phyloP scores from a whole-genome alignment of 2,888 invertebrate species.

The Plemyria rubiginata region DNA sequence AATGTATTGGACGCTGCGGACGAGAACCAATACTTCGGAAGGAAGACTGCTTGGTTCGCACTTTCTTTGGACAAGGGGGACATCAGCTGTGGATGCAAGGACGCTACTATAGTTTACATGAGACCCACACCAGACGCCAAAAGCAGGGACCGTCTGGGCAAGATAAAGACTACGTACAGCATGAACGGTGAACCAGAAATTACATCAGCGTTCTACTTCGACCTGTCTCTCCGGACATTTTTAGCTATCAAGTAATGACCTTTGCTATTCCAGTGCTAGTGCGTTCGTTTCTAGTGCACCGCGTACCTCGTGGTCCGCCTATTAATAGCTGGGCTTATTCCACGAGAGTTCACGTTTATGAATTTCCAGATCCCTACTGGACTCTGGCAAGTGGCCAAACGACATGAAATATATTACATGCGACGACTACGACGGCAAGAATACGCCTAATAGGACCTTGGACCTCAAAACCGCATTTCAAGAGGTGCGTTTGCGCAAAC shows the following conservation, averaged over 20 bases:
- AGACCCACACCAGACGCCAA: slow-evolving; percentile 89
- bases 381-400: slow-evolving; percentile 89
- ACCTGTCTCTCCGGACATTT: slow-evolving; percentile 90
- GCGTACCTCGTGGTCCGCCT: slow-evolving; percentile 63
- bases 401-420: slow-evolving; percentile 90
- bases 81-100: slow-evolving; percentile 89
- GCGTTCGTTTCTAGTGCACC: slow-evolving; percentile 60
- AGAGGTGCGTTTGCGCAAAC: slow-evolving; percentile 78
- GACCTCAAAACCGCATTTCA: slow-evolving; percentile 88
- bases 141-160: slow-evolving; percentile 88
- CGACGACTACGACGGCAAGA: slow-evolving; percentile 91
- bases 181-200: slow-evolving; percentile 90
- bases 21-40: slow-evolving; percentile 90
- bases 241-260: slow-evolving; percentile 88
- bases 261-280: slow-evolving; percentile 61
- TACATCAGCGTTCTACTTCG: slow-evolving; percentile 94
- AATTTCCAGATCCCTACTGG: slow-evolving; percentile 87
- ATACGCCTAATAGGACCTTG: slow-evolving; percentile 89
- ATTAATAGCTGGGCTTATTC: slow-evolving; percentile 75
- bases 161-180: slow-evolving; percentile 89
- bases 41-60: slow-evolving; percentile 95
- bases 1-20: slow-evolving; percentile 89
- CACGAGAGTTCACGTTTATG: slow-evolving; percentile 71
- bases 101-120: slow-evolving; percentile 90
- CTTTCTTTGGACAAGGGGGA: slow-evolving; percentile 91